A percentile compares a stretch with the other conserved stretches of the same genome.
These are phyloP conservation scores for Gymnoscelis rufifasciata DNA, from an alignment of 2,888 invertebrate genomes.

Conservation along the genomic window DNA sequence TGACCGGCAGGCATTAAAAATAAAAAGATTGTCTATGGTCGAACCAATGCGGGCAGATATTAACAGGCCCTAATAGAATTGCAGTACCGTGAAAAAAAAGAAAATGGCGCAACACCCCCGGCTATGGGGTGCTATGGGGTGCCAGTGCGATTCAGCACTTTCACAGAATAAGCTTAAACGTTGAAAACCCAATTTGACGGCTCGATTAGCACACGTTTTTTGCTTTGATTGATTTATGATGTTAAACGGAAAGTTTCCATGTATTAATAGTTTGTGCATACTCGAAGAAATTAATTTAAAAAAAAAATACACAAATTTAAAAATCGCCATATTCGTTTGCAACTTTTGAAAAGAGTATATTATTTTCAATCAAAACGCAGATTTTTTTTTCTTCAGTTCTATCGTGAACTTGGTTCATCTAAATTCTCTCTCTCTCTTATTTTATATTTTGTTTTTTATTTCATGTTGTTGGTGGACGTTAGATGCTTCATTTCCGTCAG, in stretches of 20 bases:
- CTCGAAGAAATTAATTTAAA: too few relatives aligned
- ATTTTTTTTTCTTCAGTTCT: too few relatives aligned
- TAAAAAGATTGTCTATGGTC: slow-evolving; percentile 1
- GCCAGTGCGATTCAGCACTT: slow-evolving; percentile 69
- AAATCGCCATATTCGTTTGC: too few relatives aligned
- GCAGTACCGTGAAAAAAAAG: slow-evolving; percentile 61
- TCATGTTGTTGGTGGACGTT: too few relatives aligned
- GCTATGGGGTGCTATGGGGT: slow-evolving; percentile 46
- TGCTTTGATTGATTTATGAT: slow-evolving; percentile 46
- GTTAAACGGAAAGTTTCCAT: not conserved
- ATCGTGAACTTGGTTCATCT: too few relatives aligned
- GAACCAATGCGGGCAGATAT: slow-evolving; percentile 42
- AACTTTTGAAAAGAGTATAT: too few relatives aligned
- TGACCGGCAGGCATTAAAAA: slow-evolving; percentile 37
- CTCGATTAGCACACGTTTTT: slow-evolving; percentile 62
- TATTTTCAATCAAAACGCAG: too few relatives aligned
- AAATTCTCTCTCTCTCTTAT: too few relatives aligned
- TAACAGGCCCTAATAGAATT: slow-evolving; percentile 54
- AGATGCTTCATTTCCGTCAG: too few relatives aligned
- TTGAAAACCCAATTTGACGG: slow-evolving; percentile 76
- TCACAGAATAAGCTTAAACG: slow-evolving; percentile 66
- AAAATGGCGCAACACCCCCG: slow-evolving; percentile 54
- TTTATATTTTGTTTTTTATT: too few relatives aligned
- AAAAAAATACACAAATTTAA: too few relatives aligned
- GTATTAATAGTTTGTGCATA: not conserved